Evolutionary conservation across 35 echinoderm and acorn worm species (phyloP).

Genomic region (Lytechinus pictus): DNA sequence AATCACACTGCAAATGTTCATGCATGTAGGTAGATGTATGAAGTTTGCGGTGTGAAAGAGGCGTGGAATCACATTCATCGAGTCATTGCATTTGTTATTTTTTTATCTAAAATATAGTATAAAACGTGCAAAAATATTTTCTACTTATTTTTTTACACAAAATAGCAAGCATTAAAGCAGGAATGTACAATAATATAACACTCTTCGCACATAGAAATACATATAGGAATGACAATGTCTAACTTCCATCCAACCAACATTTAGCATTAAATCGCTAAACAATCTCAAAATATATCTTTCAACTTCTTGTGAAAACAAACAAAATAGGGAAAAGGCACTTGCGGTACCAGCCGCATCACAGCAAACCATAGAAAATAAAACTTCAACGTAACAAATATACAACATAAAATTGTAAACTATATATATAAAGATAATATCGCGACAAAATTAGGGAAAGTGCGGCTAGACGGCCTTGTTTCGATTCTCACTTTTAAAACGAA

Average conservation of each 20-base stretch:
- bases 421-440: conserved; percentile 7
- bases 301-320: neutral
- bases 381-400: conserved; percentile 29
- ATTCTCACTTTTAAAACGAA: neutral
- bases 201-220: neutral
- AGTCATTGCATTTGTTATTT: neutral
- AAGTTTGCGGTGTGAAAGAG: neutral
- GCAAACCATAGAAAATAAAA: conserved; percentile 33
- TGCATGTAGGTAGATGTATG: neutral
- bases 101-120: conserved; percentile 48
- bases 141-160: conserved; percentile 6
- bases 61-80: neutral
- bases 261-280: neutral
- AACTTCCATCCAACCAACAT: neutral
- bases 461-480: conserved; percentile 7
- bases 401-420: conserved; percentile 32
- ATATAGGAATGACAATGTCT: neutral
- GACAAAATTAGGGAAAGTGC: neutral
- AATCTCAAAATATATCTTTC: neutral
- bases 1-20: neutral
- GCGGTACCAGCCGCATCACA: conserved; percentile 31
- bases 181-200: conserved; percentile 59
- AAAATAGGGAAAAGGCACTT: neutral
- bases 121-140: conserved; percentile 54
- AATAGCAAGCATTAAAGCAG: conserved; percentile 28